Conservation (phyloP, 2,113 vertebrate species). For the Podarcis muralis region DNA sequence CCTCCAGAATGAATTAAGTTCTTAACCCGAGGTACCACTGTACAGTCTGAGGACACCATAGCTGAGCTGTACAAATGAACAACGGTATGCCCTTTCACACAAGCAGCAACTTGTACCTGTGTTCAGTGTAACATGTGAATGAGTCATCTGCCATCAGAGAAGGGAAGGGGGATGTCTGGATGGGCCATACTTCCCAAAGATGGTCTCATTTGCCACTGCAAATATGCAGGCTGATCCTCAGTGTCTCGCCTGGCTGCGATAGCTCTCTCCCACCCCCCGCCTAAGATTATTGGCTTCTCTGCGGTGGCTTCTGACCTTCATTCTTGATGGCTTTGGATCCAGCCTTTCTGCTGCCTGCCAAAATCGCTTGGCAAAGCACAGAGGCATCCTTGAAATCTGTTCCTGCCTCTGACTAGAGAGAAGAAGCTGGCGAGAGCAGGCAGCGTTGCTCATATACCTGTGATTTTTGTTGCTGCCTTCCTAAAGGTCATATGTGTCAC, state of each 20-base stretch:
- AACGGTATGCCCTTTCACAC: too few relatives aligned
- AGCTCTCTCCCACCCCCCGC: background rate
- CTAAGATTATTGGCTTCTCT: background rate
- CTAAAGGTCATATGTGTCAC: background rate
- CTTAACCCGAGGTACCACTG: too few relatives aligned
- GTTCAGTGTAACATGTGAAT: too few relatives aligned
- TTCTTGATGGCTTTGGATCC: conserved; percentile 9
- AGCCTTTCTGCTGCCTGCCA: conserved; percentile 1
- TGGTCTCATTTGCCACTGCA: background rate
- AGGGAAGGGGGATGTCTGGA: background rate
- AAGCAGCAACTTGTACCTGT: too few relatives aligned
- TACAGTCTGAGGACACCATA: too few relatives aligned
- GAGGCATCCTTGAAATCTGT: background rate
- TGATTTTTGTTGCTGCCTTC: background rate
- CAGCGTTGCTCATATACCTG: background rate
- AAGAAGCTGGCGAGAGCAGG: background rate
- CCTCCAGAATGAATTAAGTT: too few relatives aligned
- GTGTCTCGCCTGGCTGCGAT: background rate
- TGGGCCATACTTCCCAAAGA: background rate
- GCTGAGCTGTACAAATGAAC: too few relatives aligned
- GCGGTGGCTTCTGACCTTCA: conserved; percentile 21
- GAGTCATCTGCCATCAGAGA: background rate
- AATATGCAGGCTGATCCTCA: background rate
- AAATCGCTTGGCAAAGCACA: background rate
- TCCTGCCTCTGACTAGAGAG: background rate